Evolutionary conservation across 2,113 vertebrate species (phyloP).

Genomic region (Acinonyx jubatus): DNA sequence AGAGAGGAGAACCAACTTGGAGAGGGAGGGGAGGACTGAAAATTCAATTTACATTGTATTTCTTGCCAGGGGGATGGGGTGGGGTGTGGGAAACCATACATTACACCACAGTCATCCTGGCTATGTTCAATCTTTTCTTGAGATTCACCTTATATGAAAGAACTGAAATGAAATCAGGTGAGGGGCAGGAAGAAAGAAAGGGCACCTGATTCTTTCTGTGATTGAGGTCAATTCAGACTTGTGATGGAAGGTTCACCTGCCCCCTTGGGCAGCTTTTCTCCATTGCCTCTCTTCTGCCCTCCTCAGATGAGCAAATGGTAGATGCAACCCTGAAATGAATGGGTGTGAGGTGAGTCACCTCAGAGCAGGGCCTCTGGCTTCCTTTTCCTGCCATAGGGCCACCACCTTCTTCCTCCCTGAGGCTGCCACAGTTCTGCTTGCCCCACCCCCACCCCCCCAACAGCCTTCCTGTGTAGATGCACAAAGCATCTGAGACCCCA

Average conservation of each 20-base stretch:
- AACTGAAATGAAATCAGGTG: not conserved
- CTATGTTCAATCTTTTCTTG: not conserved
- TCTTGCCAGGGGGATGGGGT: not conserved
- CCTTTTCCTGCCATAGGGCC: conserved; percentile 52
- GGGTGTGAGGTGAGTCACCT: conserved; percentile 49
- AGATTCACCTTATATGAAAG: not conserved
- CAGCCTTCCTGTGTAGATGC: not conserved
- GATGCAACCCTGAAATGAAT: not conserved
- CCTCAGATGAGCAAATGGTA: not conserved
- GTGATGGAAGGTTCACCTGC: not conserved
- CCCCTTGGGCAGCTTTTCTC: not conserved
- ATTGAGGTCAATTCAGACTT: not conserved
- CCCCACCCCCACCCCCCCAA: too few species aligned
- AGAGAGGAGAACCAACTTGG: not conserved
- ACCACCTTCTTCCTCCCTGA: conserved; percentile 42
- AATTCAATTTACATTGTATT: not conserved
- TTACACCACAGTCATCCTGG: not conserved
- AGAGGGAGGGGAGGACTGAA: not conserved
- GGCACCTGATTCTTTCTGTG: not conserved
- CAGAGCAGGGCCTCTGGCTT: conserved; percentile 30
- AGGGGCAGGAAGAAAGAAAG: not conserved
- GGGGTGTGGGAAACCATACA: not conserved
- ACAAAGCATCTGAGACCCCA: not conserved
- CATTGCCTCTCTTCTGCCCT: not conserved
- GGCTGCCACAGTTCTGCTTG: not conserved